These are phyloP conservation scores for Rallus limicola DNA, from an alignment of 2,113 vertebrate species.

Conservation along the genomic window DNA sequence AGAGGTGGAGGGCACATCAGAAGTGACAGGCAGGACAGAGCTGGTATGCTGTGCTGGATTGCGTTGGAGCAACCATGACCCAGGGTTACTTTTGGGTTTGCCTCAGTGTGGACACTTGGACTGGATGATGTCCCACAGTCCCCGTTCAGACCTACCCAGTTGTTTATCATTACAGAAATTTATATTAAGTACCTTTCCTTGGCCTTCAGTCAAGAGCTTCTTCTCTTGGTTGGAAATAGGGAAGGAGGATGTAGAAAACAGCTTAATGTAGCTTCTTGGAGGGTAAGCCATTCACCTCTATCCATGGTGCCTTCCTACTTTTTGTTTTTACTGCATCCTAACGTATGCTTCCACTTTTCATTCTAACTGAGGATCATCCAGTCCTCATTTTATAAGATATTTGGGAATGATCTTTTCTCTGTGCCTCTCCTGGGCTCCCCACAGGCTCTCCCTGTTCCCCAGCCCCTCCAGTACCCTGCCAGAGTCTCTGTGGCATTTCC, in stretches of 20 bases:
- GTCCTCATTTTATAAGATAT: not conserved
- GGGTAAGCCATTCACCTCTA: not conserved
- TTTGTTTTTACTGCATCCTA: not conserved
- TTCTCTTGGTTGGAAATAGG: not conserved
- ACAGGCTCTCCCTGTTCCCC: not conserved
- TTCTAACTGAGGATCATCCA: not conserved
- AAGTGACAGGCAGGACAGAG: not conserved
- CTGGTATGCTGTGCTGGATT: not conserved
- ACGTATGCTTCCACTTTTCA: not conserved
- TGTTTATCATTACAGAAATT: not conserved
- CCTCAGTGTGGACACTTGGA: not conserved
- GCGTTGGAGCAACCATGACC: not conserved
- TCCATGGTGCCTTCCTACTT: not conserved
- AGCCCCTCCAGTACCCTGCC: not conserved
- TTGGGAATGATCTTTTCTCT: not conserved
- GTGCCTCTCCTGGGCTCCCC: not conserved
- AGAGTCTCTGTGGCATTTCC: not conserved
- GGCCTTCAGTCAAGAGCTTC: constrained; percentile 4
- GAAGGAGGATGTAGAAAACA: constrained; percentile 18
- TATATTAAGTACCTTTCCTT: not conserved
- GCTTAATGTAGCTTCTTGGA: not conserved
- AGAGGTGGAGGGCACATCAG: fast-evolving
- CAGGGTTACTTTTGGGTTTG: not conserved
- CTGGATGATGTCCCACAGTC: not conserved
- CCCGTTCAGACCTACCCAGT: not conserved